A percentile compares a stretch with the other conserved stretches of the same genome.
phyloP scores from a whole-genome alignment of 92 coral and sea anemone genomes.

The Porites evermanni region DNA sequence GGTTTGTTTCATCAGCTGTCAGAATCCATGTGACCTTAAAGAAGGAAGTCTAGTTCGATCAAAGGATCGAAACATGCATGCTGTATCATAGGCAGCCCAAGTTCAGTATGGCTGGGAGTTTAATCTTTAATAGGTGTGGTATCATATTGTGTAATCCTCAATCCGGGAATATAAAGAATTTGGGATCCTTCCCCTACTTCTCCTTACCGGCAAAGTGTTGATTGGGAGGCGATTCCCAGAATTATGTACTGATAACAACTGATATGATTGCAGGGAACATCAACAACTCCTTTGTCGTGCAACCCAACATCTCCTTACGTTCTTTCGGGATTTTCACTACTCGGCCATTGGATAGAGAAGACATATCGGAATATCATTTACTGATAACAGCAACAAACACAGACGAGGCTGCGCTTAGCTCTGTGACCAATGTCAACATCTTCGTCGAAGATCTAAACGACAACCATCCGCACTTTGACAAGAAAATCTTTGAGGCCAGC shows the following conservation, averaged over 20 bases:
- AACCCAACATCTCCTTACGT: conserved; percentile 46
- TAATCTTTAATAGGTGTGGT: too few species aligned
- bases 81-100: too few species aligned
- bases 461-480: conserved; percentile 54
- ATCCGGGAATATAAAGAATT: too few species aligned
- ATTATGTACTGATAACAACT: not conserved
- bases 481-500: conserved; percentile 34
- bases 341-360: conserved; percentile 61
- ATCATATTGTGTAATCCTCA: too few species aligned
- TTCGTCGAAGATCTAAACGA: conserved; percentile 56
- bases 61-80: too few species aligned
- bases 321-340: conserved; percentile 45
- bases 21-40: too few species aligned
- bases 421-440: conserved; percentile 51
- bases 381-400: conserved; percentile 36
- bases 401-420: conserved; percentile 50
- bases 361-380: conserved; percentile 27
- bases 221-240: too few species aligned
- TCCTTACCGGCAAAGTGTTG: too few species aligned
- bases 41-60: too few species aligned
- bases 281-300: conserved; percentile 32
- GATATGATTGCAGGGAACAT: conserved; percentile 45
- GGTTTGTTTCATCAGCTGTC: conserved; percentile 31
- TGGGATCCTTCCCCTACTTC: too few species aligned
- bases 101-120: too few species aligned